Conservation (phyloP, 2,797 vertebrate genomes). For the Molossus alvarezi region DNA sequence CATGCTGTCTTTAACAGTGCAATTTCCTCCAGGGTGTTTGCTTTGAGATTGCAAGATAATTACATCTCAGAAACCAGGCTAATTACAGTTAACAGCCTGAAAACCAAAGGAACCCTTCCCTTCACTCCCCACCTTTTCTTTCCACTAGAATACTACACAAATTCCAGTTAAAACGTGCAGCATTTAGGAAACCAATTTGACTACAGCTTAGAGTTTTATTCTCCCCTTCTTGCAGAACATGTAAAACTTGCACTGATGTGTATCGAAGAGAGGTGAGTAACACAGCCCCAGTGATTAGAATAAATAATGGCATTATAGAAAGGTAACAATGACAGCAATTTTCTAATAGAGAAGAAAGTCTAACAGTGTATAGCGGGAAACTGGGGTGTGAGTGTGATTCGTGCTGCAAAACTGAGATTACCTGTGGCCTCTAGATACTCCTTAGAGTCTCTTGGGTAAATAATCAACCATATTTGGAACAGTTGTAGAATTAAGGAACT, state of each 20-base stretch:
- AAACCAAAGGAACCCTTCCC: conserved; percentile 87
- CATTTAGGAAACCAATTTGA: conserved; percentile 80
- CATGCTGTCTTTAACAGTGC: conserved; percentile 91
- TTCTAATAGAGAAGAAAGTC: conserved; percentile 72
- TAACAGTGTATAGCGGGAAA: conserved; percentile 69
- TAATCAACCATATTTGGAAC: conserved; percentile 31
- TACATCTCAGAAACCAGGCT: conserved; percentile 93
- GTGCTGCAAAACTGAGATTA: conserved; percentile 37
- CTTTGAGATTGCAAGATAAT: conserved; percentile 93
- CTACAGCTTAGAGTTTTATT: conserved; percentile 65
- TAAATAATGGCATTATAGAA: conserved; percentile 67
- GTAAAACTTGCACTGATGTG: conserved; percentile 62
- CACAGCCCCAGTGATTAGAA: conserved; percentile 69
- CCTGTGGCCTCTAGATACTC: conserved; percentile 30
- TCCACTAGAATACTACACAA: conserved; percentile 76
- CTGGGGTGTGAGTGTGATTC: background rate
- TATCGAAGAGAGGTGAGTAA: conserved; percentile 70
- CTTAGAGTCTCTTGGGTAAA: background rate
- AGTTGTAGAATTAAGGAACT: conserved; percentile 60
- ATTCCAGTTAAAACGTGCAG: conserved; percentile 78
- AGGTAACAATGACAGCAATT: conserved; percentile 75
- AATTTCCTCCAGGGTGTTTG: conserved; percentile 93
- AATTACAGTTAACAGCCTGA: conserved; percentile 94
- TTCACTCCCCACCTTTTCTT: conserved; percentile 68
- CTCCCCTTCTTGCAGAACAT: background rate